phyloP scores from a whole-genome alignment of 2,888 invertebrate species.

The Orthosia gothica region DNA sequence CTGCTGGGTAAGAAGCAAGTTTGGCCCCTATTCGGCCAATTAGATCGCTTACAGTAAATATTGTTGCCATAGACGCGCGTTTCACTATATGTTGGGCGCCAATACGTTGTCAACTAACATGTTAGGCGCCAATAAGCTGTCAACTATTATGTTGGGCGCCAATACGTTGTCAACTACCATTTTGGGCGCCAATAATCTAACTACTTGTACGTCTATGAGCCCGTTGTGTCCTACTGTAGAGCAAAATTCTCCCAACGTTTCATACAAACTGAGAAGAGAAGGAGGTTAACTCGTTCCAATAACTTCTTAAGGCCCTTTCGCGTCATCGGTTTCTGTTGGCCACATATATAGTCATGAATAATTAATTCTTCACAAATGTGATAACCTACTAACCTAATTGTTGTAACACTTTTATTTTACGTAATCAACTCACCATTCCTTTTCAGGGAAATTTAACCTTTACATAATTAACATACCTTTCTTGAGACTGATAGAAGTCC shows the following conservation, averaged over 20 bases:
- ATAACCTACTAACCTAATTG: background rate
- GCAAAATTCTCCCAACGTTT: background rate
- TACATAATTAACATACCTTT: slow-evolving; percentile 89
- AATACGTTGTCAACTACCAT: background rate
- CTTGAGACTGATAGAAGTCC: slow-evolving; percentile 93
- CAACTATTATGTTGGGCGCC: background rate
- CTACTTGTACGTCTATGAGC: background rate
- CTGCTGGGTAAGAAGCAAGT: too few species aligned
- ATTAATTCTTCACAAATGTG: background rate
- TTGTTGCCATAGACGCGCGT: too few species aligned
- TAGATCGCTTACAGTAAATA: background rate
- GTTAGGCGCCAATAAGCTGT: slow-evolving; percentile 6
- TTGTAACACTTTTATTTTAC: background rate
- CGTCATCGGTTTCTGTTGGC: background rate
- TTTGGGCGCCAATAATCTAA: background rate
- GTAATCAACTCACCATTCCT: background rate
- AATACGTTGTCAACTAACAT: background rate
- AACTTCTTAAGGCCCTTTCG: too few species aligned
- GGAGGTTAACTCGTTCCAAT: background rate
- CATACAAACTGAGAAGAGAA: background rate
- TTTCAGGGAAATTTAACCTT: background rate
- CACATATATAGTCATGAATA: background rate
- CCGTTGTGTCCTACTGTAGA: background rate
- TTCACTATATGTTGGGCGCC: slow-evolving; percentile 3
- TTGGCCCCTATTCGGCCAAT: too few species aligned